phyloP scores from a whole-genome alignment of 2,797 vertebrate genomes.

The Varecia variegata region DNA sequence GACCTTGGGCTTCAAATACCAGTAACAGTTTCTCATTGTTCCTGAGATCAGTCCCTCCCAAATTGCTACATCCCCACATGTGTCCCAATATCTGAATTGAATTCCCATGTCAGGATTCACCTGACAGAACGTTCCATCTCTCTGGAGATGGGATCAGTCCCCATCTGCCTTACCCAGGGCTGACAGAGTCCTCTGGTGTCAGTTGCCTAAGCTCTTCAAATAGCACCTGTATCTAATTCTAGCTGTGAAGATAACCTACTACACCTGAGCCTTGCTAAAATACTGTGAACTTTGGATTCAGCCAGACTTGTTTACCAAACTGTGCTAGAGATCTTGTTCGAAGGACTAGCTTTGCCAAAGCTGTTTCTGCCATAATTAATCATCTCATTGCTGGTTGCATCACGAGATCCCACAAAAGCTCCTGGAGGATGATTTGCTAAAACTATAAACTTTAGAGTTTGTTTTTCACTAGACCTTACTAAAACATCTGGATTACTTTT shows the following conservation, averaged over 20 bases:
- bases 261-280: not conserved
- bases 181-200: not conserved
- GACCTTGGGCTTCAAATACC: not conserved
- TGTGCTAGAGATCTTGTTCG: not conserved
- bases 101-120: not conserved
- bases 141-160: not conserved
- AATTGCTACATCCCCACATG: too few species aligned
- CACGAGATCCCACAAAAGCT: not conserved
- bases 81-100: not conserved
- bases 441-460: not conserved
- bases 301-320: not conserved
- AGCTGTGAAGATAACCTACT: not conserved
- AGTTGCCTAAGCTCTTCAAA: not conserved
- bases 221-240: not conserved
- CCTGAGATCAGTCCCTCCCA: not conserved
- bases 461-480: not conserved
- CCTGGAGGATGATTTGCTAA: not conserved
- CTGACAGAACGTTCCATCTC: not conserved
- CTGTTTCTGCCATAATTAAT: not conserved
- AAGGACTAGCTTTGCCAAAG: not conserved
- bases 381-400: not conserved
- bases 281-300: not conserved
- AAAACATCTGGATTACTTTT: conserved; percentile 16
- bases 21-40: not conserved
- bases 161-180: not conserved